These are phyloP conservation scores for Meiosimyza platycephala DNA, from an alignment of 2,888 invertebrate species.

Conservation along the genomic window DNA sequence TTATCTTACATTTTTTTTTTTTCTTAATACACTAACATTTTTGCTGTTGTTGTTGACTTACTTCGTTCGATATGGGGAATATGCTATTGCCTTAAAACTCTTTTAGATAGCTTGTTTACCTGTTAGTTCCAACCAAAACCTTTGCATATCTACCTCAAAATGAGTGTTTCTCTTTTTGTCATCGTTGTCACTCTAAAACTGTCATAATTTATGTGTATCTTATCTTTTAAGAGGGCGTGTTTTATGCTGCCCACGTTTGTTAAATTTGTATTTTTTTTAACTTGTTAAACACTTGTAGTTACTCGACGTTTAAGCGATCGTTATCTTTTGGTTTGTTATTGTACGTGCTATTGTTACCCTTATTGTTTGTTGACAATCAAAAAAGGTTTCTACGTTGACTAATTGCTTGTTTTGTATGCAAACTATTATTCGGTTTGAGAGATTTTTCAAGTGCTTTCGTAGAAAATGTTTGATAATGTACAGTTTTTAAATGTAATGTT, in stretches of 20 bases:
- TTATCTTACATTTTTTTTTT: too few relatives aligned
- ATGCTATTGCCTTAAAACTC: too few relatives aligned
- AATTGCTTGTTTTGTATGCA: slow-evolving; percentile 8
- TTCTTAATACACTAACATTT: too few relatives aligned
- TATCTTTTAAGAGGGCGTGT: slow-evolving; percentile 14
- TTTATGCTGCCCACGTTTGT: slow-evolving; percentile 29
- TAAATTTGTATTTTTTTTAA: not conserved
- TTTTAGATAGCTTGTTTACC: too few relatives aligned
- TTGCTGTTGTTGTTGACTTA: too few relatives aligned
- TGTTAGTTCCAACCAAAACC: not conserved
- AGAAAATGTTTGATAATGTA: not conserved
- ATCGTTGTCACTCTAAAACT: slow-evolving; percentile 6
- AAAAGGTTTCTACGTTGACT: not conserved
- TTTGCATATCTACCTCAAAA: not conserved
- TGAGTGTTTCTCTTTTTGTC: not conserved
- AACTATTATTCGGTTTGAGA: not conserved
- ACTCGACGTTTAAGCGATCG: not conserved
- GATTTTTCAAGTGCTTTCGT: not conserved
- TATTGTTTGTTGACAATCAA: not conserved
- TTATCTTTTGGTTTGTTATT: not conserved
- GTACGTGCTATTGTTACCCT: slow-evolving; percentile 1
- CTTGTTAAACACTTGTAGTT: not conserved
- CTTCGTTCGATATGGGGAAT: too few relatives aligned
- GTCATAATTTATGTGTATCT: slow-evolving; percentile 13
- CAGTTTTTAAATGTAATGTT: not conserved